These are phyloP conservation scores for Pocillopora damicornis DNA, from an alignment of 64 coral and sea anemone species.

Conservation along the genomic window DNA sequence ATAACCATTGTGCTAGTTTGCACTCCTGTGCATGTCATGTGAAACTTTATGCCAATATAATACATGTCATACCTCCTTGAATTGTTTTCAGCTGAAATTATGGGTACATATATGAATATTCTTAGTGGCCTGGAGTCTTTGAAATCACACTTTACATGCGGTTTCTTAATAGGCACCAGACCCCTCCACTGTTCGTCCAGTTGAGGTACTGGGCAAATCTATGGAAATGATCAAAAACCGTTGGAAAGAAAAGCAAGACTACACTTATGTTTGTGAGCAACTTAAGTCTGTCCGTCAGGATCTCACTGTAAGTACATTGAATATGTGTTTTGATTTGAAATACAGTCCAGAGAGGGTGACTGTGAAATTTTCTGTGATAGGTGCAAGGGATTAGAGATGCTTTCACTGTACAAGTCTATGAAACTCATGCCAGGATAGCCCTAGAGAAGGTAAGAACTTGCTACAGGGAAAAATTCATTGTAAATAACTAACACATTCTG, in stretches of 20 bases:
- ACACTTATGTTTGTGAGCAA: slow-evolving; percentile 89
- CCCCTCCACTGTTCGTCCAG: slow-evolving; percentile 89
- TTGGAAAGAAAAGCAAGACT: slow-evolving; percentile 88
- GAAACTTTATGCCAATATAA: no score
- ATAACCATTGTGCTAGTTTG: no score
- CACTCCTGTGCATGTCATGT: no score
- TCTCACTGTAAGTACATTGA: slow-evolving; percentile 62
- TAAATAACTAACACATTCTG: no score
- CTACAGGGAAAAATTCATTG: no score
- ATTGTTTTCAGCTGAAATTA: neutral
- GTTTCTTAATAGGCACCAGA: slow-evolving; percentile 72
- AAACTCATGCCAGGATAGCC: slow-evolving; percentile 97
- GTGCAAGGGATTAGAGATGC: slow-evolving; percentile 97
- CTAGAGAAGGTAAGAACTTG: slow-evolving; percentile 81
- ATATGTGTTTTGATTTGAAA: neutral
- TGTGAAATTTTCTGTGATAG: slow-evolving; percentile 31
- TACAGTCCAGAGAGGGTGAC: neutral
- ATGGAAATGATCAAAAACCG: slow-evolving; percentile 80
- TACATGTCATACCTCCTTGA: no score
- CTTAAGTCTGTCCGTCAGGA: slow-evolving; percentile 96
- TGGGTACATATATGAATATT: neutral
- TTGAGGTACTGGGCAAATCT: slow-evolving; percentile 77
- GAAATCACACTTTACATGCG: neutral
- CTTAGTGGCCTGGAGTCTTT: neutral
- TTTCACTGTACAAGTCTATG: slow-evolving; percentile 90